Evolutionary conservation across 2,888 invertebrate species (phyloP).

Genomic region (Acanthococcus lagerstroemiae): DNA sequence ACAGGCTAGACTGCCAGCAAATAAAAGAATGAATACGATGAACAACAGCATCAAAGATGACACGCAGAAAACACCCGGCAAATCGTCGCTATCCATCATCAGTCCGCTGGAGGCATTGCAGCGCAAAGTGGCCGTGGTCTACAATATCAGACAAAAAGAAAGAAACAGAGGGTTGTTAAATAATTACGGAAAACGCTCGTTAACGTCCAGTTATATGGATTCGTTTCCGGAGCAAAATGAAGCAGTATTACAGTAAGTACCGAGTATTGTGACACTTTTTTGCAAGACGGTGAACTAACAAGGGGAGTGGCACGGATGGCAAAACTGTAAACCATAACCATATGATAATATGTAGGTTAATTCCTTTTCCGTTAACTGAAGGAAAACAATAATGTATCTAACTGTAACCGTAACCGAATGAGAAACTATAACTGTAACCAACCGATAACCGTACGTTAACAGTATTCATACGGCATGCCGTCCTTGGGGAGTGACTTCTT

Average conservation of each 20-base stretch:
- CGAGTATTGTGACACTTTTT: too few relatives aligned
- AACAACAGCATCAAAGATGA: slow-evolving; percentile 18
- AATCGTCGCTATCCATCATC: slow-evolving; percentile 12
- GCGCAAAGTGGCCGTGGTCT: slow-evolving; percentile 20
- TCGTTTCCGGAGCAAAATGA: neutral
- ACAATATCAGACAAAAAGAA: slow-evolving; percentile 14
- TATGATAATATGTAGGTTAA: too few relatives aligned
- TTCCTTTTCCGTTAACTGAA: too few relatives aligned
- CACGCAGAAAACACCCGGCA: slow-evolving; percentile 8
- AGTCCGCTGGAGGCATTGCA: slow-evolving; percentile 18
- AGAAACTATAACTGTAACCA: too few relatives aligned
- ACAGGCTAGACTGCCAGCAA: slow-evolving; percentile 2
- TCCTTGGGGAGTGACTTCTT: too few relatives aligned
- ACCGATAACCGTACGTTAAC: too few relatives aligned
- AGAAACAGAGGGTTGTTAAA: slow-evolving; percentile 6
- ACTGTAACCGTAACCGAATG: too few relatives aligned
- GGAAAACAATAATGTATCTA: too few relatives aligned
- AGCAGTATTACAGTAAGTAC: neutral
- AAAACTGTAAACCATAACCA: too few relatives aligned
- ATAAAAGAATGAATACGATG: slow-evolving; percentile 7
- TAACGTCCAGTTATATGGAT: neutral
- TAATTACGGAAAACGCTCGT: slow-evolving; percentile 14
- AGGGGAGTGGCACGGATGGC: too few relatives aligned
- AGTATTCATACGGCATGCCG: too few relatives aligned
- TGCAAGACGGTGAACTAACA: too few relatives aligned